phyloP scores from a whole-genome alignment of 2,888 invertebrate genomes.

The Melanophora roralis region DNA sequence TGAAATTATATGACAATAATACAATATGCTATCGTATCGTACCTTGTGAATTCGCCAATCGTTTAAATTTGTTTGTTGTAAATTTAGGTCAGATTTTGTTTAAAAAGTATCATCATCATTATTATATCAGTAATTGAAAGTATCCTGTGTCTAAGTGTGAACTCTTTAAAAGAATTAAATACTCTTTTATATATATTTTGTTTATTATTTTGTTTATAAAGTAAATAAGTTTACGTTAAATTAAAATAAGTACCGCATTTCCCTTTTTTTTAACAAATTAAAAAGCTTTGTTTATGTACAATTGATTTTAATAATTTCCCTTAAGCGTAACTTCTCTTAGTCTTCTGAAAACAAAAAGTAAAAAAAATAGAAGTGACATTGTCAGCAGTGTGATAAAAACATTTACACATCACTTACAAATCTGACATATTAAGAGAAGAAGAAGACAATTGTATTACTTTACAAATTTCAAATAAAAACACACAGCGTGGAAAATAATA shows the following conservation, averaged over 20 bases:
- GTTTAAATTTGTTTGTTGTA: neutral
- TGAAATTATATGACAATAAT: too few species aligned
- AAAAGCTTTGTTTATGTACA: conserved; percentile 3
- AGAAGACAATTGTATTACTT: conserved; percentile 35
- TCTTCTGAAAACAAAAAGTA: neutral
- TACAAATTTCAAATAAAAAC: neutral
- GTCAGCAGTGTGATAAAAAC: conserved; percentile 60
- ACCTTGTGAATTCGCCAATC: too few species aligned
- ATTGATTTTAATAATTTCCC: neutral
- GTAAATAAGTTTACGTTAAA: neutral
- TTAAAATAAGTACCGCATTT: conserved; percentile 37
- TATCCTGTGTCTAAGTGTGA: neutral
- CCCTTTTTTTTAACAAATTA: conserved; percentile 31
- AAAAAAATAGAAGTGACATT: conserved; percentile 62
- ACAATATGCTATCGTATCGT: too few species aligned
- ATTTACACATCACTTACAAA: conserved; percentile 52
- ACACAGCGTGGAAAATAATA: neutral
- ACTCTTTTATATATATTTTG: too few species aligned
- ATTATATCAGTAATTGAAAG: neutral
- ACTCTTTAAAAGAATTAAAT: too few species aligned
- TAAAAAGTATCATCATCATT: neutral
- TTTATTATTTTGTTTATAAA: neutral
- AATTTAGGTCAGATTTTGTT: neutral
- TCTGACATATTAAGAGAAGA: neutral
- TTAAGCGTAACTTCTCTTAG: conserved; percentile 6